Evolutionary conservation across 2,888 invertebrate genomes (phyloP), one percentile per base, ranked within the genome.

Genomic region (Limnephilus marmoratus): DNA sequence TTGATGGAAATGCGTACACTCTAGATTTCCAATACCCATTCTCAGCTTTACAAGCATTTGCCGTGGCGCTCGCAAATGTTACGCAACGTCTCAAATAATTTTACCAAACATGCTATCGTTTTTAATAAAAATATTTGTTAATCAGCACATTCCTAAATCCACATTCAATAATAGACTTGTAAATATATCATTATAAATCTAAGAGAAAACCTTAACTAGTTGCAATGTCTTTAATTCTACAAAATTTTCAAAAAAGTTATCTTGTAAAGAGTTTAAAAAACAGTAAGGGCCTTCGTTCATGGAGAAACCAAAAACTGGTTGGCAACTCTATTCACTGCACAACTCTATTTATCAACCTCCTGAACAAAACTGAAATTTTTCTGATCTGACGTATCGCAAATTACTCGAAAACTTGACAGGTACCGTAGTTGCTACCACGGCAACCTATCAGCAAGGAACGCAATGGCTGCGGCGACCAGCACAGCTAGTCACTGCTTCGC

Each of bases 1-100:
- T 99, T 94, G 99, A 99, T 96, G 99, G 98, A 94, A 99, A 99
- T 95, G 99, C 99, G 85, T 99, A 99, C 96, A 99, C 99, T 0
- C 96, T 99, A 95, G 99, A 99, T 96, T 99, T 99, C 96, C 99
- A 99, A 95, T 99, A 99, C 96, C 99, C 99, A 53, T 99, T 99
- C 96, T 99, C 99, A 92, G 99, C 99, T 94, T 97, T 99, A 93
- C 99, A 99, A 96, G 99, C 99, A 92, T 99, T 99, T 96, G 99
- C 99, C 91, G 99, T 99, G 93, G 99, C 99, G 93, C 97, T 99
- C 94, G 99, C 99, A 94, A 99, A 99, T 95, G 99, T 99, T 94
- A 99, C 99, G 88, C 99, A 99, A 95, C 97, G 99, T 95, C 97
- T 99, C 94, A 99, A 99, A 96, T 99, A 97, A 91, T 49, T 91